A percentile compares a stretch with the other conserved stretches of the same genome.
Evolutionary conservation across 2,888 invertebrate genomes (phyloP).

Genomic region (Perithous albicinctus): DNA sequence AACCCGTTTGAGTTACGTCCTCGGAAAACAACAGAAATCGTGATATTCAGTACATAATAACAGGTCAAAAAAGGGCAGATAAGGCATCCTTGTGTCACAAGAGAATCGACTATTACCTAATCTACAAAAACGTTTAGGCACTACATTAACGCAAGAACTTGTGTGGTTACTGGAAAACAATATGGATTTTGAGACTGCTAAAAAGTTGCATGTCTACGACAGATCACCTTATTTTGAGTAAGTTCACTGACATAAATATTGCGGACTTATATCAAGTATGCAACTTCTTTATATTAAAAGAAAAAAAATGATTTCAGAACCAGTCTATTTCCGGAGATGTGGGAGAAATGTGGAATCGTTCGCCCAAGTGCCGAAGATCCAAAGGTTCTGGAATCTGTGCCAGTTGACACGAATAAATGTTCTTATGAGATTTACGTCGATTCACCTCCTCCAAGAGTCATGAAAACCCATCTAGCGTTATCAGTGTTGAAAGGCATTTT

Average conservation of each 20-base stretch:
- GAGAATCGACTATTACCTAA: too few species aligned
- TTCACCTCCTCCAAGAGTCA: conserved; percentile 85
- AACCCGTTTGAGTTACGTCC: too few species aligned
- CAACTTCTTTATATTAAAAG: background rate
- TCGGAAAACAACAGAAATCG: too few species aligned
- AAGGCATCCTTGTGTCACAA: too few species aligned
- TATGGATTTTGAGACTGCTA: conserved; percentile 88
- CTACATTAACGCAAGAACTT: conserved; percentile 89
- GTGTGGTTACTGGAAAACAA: conserved; percentile 91
- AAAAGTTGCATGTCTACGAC: conserved; percentile 62
- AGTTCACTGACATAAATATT: background rate
- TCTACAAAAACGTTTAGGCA: conserved; percentile 45
- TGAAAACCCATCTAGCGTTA: conserved; percentile 91
- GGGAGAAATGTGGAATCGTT: conserved; percentile 38
- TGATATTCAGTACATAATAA: too few species aligned
- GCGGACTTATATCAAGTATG: background rate
- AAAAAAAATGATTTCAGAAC: conserved; percentile 15
- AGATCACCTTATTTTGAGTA: conserved; percentile 40
- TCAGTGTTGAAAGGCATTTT: conserved; percentile 87
- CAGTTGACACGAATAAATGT: conserved; percentile 85
- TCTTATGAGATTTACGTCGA: conserved; percentile 86
- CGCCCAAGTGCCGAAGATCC: conserved; percentile 84
- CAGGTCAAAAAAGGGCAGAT: too few species aligned
- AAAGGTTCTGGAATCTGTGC: conserved; percentile 85
- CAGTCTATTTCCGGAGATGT: conserved; percentile 41